These are phyloP conservation scores for Hypomecis atomaria DNA, from an alignment of 2,888 invertebrate species.

Conservation along the genomic window DNA sequence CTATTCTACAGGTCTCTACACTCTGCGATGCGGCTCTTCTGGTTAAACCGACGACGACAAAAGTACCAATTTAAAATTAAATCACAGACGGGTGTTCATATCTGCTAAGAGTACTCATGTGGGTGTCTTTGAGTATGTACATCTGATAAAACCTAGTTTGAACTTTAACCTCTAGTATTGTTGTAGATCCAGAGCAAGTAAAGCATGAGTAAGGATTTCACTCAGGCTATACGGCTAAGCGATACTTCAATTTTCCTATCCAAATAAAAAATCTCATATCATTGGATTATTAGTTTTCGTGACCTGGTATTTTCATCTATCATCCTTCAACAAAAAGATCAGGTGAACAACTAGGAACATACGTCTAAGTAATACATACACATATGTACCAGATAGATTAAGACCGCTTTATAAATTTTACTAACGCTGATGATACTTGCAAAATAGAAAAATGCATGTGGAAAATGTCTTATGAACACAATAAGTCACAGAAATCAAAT, in stretches of 20 bases:
- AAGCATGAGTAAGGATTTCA: background rate
- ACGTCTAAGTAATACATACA: no score
- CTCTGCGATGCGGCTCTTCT: no score
- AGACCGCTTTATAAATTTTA: no score
- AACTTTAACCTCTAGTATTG: background rate
- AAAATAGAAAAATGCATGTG: no score
- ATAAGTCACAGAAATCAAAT: no score
- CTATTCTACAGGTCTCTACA: no score
- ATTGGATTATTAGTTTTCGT: background rate
- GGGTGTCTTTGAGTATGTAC: background rate
- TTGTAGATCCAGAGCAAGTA: background rate
- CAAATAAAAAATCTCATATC: slow-evolving; percentile 5
- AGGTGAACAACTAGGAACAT: no score
- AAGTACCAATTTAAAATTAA: no score
- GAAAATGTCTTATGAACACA: no score
- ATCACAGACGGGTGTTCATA: background rate
- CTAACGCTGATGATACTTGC: no score
- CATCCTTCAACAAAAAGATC: background rate
- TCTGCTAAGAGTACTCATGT: background rate
- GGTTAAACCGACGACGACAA: no score
- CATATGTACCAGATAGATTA: no score
- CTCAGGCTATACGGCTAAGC: background rate
- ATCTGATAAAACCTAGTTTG: slow-evolving; percentile 1
- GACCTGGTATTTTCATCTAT: background rate
- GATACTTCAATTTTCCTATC: slow-evolving; percentile 1